Conservation (phyloP, 2,888 invertebrate species). For the Apeira syringaria region DNA sequence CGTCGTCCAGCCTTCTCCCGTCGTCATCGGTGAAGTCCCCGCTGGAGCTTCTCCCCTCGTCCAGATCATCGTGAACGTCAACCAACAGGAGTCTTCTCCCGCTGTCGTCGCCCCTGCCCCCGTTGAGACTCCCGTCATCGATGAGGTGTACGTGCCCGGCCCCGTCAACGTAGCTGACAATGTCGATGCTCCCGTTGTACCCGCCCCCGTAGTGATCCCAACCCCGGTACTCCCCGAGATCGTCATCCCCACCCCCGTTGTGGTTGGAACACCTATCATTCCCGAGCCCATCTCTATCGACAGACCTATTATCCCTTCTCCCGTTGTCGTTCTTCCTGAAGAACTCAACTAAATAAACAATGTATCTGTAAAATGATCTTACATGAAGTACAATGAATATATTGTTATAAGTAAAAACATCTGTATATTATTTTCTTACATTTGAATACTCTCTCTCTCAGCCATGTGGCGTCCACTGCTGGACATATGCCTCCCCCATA, state of each 20-base stretch:
- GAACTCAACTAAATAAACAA: neutral
- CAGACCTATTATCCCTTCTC: conserved; percentile 34
- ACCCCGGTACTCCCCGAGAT: no score
- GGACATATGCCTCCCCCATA: no score
- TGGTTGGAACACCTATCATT: neutral
- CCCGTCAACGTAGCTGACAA: conserved; percentile 22
- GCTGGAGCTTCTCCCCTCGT: conserved; percentile 30
- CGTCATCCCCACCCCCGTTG: neutral
- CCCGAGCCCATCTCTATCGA: neutral
- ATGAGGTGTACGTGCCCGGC: conserved; percentile 22
- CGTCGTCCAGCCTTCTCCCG: conserved; percentile 15
- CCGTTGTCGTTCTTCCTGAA: no score
- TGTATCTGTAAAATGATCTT: neutral
- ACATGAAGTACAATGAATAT: neutral
- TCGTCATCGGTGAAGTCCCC: conserved; percentile 24
- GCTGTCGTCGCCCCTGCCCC: conserved; percentile 15
- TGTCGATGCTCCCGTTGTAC: conserved; percentile 12
- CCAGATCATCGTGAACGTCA: conserved; percentile 46
- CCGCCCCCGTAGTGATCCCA: neutral
- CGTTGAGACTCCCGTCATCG: conserved; percentile 16
- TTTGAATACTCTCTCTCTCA: no score
- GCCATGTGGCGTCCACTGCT: no score
- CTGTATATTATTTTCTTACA: no score
- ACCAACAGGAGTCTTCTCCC: conserved; percentile 16
- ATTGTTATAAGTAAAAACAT: no score